Percentiles rank a stretch among this genome's conserved stretches.
Evolutionary conservation across 1,140 invertebrate genomes (phyloP).

Genomic region (Medauroidea extradentata): DNA sequence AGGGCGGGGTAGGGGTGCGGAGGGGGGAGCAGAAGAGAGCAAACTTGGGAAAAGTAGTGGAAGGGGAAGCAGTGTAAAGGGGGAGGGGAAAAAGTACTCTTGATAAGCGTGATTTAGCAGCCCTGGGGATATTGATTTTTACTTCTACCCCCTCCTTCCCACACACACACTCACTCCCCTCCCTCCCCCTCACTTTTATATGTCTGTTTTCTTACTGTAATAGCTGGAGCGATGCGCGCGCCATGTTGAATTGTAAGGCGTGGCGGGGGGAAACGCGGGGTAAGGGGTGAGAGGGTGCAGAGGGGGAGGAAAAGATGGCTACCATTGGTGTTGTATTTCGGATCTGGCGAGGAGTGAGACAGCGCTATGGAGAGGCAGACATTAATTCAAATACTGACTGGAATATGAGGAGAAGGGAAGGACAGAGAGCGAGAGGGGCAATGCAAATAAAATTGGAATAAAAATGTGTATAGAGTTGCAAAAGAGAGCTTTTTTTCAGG

Average conservation of each 20-base stretch:
- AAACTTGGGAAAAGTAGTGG: conserved; percentile 3
- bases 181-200: conserved; percentile 46
- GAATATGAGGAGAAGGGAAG: conserved; percentile 1
- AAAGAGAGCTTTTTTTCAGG: too few relatives aligned
- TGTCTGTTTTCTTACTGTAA: conserved; percentile 49
- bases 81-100: conserved; percentile 56
- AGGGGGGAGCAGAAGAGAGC: not conserved
- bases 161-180: conserved; percentile 35
- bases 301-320: conserved; percentile 18
- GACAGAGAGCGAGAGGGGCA: not conserved
- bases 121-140: conserved; percentile 68
- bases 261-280: conserved; percentile 12
- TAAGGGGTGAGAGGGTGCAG: conserved; percentile 10
- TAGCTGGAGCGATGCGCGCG: conserved; percentile 35
- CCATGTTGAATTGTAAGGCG: conserved; percentile 20
- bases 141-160: conserved; percentile 42
- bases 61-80: conserved; percentile 20
- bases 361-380: not conserved
- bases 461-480: too few relatives aligned
- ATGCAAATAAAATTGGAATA: too few relatives aligned
- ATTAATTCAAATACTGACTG: conserved; percentile 10
- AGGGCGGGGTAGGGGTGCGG: conserved; percentile 9
- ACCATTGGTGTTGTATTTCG: conserved; percentile 12
- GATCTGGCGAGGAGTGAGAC: conserved; percentile 5
- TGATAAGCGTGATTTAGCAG: conserved; percentile 69